Evolutionary conservation across 2,113 vertebrate genomes (phyloP).

Genomic region (Rafetus swinhoei): DNA sequence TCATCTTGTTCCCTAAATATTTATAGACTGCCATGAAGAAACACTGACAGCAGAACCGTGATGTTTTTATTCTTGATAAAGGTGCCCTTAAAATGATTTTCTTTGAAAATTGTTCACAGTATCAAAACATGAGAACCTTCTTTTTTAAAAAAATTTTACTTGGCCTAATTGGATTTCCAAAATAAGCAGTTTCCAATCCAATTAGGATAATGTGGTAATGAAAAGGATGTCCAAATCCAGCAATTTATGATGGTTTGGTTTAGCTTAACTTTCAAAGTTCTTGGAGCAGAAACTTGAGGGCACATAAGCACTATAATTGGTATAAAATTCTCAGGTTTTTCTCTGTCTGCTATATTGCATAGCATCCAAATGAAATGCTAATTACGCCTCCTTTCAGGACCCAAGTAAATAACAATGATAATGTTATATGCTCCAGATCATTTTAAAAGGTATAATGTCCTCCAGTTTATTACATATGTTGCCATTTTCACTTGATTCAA

Average conservation of each 20-base stretch:
- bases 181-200: constrained; percentile 88
- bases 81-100: constrained; percentile 75
- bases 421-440: constrained; percentile 58
- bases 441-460: constrained; percentile 59
- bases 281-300: constrained; percentile 87
- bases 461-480: constrained; percentile 58
- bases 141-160: constrained; percentile 30
- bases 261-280: constrained; percentile 88
- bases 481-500: constrained; percentile 62
- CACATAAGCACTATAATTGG: constrained; percentile 87
- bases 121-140: constrained; percentile 52
- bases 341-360: constrained; percentile 82
- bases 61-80: constrained; percentile 73
- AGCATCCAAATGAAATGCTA: constrained; percentile 75
- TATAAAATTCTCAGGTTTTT: constrained; percentile 85
- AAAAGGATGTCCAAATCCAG: constrained; percentile 90
- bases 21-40: constrained; percentile 68
- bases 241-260: constrained; percentile 90
- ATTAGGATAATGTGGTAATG: constrained; percentile 88
- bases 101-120: constrained; percentile 62
- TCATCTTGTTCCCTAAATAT: constrained; percentile 70
- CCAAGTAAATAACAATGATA: constrained; percentile 69
- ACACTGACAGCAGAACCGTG: constrained; percentile 44
- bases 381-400: constrained; percentile 77
- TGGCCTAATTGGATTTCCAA: constrained; percentile 85